Conservation (phyloP, 2,797 vertebrate species). For the Phataginus tricuspis region DNA sequence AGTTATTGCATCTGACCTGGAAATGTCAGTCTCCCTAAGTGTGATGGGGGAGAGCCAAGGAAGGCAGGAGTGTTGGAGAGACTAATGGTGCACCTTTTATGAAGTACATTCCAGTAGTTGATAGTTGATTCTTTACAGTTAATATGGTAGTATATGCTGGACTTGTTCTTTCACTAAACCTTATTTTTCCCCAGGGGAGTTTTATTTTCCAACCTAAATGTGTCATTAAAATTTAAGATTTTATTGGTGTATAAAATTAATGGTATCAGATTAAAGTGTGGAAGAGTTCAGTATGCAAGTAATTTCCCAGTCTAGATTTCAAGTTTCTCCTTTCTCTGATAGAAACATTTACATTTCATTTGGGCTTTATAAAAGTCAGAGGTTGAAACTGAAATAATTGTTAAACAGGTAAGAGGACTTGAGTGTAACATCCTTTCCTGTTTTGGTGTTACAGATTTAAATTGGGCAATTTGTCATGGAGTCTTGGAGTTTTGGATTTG, state of each 20-base stretch:
- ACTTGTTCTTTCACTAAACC: not conserved
- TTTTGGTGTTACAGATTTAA: not conserved
- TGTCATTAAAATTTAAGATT: not conserved
- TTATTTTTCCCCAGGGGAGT: not conserved
- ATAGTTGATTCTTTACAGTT: not conserved
- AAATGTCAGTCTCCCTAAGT: not conserved
- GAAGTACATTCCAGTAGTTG: not conserved
- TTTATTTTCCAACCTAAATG: not conserved
- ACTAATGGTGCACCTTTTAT: not conserved
- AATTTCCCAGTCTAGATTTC: not conserved
- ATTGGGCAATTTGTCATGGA: not conserved
- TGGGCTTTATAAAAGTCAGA: conserved; percentile 34
- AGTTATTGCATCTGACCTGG: not conserved
- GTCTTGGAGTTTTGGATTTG: not conserved
- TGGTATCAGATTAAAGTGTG: not conserved
- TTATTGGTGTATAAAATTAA: not conserved
- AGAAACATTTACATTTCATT: not conserved
- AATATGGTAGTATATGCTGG: not conserved
- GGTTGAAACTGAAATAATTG: not conserved
- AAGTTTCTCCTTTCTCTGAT: not conserved
- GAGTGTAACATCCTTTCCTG: not conserved
- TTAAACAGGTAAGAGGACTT: conserved; percentile 42
- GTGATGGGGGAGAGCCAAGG: not conserved
- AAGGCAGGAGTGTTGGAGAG: not conserved
- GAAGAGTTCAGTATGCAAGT: not conserved